phyloP scores from a whole-genome alignment of 2,888 invertebrate species.

The Lochmaea crataegi region DNA sequence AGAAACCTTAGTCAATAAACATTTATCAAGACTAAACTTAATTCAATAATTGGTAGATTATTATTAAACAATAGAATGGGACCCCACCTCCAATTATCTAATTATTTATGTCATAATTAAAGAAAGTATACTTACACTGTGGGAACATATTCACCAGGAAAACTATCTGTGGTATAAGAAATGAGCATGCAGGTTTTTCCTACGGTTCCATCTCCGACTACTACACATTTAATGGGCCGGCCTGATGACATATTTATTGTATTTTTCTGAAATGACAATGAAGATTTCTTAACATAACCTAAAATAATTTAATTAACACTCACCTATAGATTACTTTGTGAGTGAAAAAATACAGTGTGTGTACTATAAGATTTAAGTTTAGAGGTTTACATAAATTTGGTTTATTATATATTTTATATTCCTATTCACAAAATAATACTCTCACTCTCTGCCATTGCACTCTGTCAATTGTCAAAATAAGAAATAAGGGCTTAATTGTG shows the following conservation, averaged over 20 bases:
- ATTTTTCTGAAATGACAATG: constrained; percentile 32
- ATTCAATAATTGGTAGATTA: neutral
- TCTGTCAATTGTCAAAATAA: constrained; percentile 19
- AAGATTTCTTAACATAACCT: constrained; percentile 35
- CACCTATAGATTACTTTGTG: constrained; percentile 26
- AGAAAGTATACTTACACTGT: constrained; percentile 82
- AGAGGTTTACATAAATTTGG: constrained; percentile 18
- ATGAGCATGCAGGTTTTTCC: constrained; percentile 96
- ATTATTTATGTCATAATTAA: neutral
- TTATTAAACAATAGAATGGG: neutral
- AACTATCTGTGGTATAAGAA: constrained; percentile 92
- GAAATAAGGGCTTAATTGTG: neutral
- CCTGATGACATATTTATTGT: constrained; percentile 83
- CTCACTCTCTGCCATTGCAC: constrained; percentile 25
- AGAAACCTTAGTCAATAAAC: neutral
- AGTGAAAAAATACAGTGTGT: constrained; percentile 18
- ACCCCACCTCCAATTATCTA: neutral
- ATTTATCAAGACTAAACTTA: neutral
- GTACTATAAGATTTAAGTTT: constrained; percentile 12
- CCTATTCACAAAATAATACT: constrained; percentile 17
- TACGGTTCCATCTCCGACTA: constrained; percentile 93
- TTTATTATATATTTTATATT: constrained; percentile 11
- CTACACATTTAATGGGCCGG: constrained; percentile 92
- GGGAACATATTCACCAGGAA: constrained; percentile 94
- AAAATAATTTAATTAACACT: constrained; percentile 27